Base-by-base conservation (phyloP, 2,113 vertebrate genomes). In the Narcine bancroftii region DNA sequence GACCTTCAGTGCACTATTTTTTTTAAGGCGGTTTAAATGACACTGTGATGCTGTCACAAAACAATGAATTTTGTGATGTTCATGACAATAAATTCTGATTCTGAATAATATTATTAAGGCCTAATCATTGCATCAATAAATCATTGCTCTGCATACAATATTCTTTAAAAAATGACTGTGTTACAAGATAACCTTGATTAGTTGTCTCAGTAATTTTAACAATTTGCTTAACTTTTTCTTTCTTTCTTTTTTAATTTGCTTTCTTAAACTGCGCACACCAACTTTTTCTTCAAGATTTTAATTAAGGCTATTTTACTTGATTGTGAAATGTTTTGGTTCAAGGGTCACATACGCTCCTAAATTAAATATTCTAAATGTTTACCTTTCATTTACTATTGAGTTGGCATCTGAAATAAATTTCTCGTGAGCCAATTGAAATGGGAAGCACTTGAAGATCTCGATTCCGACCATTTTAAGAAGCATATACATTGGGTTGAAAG, bases 141-240 rank as follows among this genome's bases (percentile, higher is more conserved):
- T 63, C n/a, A 63, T 87, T 60, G 6, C 29, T 53, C n/a, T 17
- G 24, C 53, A 53, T 56, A 85, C 33, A 36, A 60, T 85, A 87
- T 56, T 60, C 81, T 60, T 87, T n/a, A 6, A 87, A 60, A 45
- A 60, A 63, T 87, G 81, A 60, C 53, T n/a, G 29, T 79, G 76
- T 60, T 87, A 87, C 81, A 60, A 87, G 60, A 53, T n/a, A 60
- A 87, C 81, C 60, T 87, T 60, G 33, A n/a, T 87, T 60, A 53
- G 53, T 7, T 87, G 81, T 60, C 81, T 60, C 53, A 87, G 56
- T 87, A 87, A 87, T 87, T 87, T 60, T 29, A 87, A 87, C 81
- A 87, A 87, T 87, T 87, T 87, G 50, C n/a, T 56, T n/a, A n/a
- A n/a, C n/a, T n/a, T n/a, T n/a, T n/a, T n/a, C n/a, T n/a, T n/a